Conservation (phyloP, 2,888 invertebrate species). For the Ectropis crepuscularia region DNA sequence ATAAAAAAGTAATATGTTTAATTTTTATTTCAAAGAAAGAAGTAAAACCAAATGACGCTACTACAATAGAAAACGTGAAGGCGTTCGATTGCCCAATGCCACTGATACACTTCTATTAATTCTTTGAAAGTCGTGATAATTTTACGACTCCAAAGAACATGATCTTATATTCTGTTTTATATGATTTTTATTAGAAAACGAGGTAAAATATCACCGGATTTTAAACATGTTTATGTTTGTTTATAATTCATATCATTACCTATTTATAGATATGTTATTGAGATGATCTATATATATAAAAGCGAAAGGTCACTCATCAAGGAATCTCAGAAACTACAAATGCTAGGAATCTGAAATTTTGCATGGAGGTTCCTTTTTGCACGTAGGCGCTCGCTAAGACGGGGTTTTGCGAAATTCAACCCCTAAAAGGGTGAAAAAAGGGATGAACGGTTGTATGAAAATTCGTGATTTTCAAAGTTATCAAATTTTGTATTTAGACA, state of each 20-base stretch:
- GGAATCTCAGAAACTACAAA: too few relatives aligned
- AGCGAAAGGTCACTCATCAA: too few relatives aligned
- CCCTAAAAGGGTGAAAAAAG: too few relatives aligned
- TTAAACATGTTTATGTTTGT: slow-evolving; percentile 8
- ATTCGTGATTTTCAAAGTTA: too few relatives aligned
- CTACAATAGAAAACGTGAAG: slow-evolving; percentile 7
- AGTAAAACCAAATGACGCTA: background rate
- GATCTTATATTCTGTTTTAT: slow-evolving; percentile 20
- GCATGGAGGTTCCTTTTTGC: too few relatives aligned
- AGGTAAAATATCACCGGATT: slow-evolving; percentile 18
- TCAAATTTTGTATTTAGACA: too few relatives aligned
- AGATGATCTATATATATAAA: too few relatives aligned
- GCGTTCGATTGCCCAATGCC: slow-evolving; percentile 16
- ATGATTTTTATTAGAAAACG: slow-evolving; percentile 18
- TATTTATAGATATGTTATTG: background rate
- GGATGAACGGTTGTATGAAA: too few relatives aligned
- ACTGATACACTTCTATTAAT: slow-evolving; percentile 16
- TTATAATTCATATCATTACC: slow-evolving; percentile 13
- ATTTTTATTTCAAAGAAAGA: background rate
- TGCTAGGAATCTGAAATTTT: too few relatives aligned
- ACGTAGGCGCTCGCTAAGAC: too few relatives aligned
- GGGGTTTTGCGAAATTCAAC: too few relatives aligned
- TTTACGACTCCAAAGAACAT: slow-evolving; percentile 25
- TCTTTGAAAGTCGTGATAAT: slow-evolving; percentile 21
- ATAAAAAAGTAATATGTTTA: too few relatives aligned